Evolutionary conservation across 2,888 invertebrate species (phyloP), one percentile per base, ranked within the genome.

Genomic region (Tipula vernalis): DNA sequence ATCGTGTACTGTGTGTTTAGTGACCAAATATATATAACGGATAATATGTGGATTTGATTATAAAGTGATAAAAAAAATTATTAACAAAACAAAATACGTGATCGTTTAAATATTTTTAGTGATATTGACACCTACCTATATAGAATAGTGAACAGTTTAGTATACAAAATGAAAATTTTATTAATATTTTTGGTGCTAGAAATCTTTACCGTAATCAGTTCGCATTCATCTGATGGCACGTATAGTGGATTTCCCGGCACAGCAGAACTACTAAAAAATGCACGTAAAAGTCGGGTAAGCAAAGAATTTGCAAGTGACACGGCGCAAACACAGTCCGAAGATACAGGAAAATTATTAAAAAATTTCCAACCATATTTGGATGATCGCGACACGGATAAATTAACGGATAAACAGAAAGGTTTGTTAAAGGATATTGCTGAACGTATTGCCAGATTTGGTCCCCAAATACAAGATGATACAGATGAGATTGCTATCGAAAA

Each of bases 361-460:
- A 51, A 57, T 39, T 86, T 51, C 42, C 41, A 85, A 44, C 85
- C 41, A 1, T 85, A 85, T 85, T 42, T 85, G 13, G 36, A 51
- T 57, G 44, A 91, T 87, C 86, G 91, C 88, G 91, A 91, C 88
- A 91, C 91, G 0, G 90, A 90, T 88, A 91, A 91, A 87, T 87
- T 91, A 84, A 91, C 91, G 0, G 91, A 91, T 87, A 91, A 91
- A 41, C 91, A 91, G 87, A 91, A 91, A 90, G 90, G 91, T 87
- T 91, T 91, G 89, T 88, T 91, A 85, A 90, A 91, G 86, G 88
- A 90, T n/a, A 91, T 91, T 83, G 91, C 91, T 44, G 91, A 91
- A 86, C 89, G 91, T 71, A 91, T 91, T 87, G 91, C 91, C 2
- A 89, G 91, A 71, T 85, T 87, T 36, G 87, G 87, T 47, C 5